Evolutionary conservation across 35 echinoderm and acorn worm genomes (phyloP).

Genomic region (Holothuria glaberrima): DNA sequence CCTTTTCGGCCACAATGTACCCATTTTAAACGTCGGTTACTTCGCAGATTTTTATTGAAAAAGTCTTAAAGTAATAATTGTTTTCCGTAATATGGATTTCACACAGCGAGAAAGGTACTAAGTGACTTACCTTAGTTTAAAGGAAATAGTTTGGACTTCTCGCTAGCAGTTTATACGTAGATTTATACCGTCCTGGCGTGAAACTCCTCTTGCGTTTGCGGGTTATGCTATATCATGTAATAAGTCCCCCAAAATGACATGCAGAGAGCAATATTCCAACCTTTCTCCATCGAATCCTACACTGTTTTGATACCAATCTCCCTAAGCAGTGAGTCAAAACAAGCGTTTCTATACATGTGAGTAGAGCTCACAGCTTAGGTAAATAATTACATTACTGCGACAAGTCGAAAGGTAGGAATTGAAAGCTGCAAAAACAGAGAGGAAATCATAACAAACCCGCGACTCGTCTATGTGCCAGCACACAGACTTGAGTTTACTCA

Average conservation of each 20-base stretch:
- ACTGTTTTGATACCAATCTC: conserved; percentile 54
- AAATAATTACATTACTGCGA: conserved; percentile 69
- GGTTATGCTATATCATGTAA: not conserved
- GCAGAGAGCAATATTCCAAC: conserved; percentile 8
- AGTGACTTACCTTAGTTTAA: not conserved
- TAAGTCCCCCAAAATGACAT: conserved; percentile 23
- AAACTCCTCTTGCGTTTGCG: not conserved
- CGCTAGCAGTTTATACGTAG: not conserved
- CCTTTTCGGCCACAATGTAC: too few relatives aligned
- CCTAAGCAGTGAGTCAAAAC: conserved; percentile 46
- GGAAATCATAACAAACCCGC: conserved; percentile 58
- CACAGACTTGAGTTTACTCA: not conserved
- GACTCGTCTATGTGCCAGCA: conserved; percentile 25
- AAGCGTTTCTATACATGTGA: conserved; percentile 35
- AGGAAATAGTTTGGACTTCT: not conserved
- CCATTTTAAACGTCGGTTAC: too few relatives aligned
- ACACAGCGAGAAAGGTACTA: too few relatives aligned
- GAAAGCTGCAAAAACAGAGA: conserved; percentile 61
- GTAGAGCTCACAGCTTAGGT: conserved; percentile 50
- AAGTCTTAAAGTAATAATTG: too few relatives aligned
- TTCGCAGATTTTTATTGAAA: too few relatives aligned
- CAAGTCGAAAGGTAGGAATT: conserved; percentile 46
- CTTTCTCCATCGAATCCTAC: conserved; percentile 41
- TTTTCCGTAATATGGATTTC: too few relatives aligned
- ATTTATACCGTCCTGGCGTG: not conserved